Base-by-base conservation (phyloP, 2,113 vertebrate species). In the Bostrychus sinensis region DNA sequence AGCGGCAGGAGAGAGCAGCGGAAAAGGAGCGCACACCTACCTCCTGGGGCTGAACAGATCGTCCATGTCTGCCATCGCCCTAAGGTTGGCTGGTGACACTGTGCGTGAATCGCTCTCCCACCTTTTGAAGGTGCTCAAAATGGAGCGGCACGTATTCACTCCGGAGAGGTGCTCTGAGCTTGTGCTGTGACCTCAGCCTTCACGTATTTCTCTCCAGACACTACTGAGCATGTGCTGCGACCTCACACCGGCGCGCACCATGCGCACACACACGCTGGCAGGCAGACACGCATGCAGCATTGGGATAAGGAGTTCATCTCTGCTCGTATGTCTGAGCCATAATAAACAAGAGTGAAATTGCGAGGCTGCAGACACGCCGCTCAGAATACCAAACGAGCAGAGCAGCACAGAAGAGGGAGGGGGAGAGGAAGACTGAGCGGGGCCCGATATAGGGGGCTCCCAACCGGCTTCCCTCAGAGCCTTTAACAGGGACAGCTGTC, bases 161-260 rank as follows among this genome's bases (percentile, higher is more conserved):
- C 51, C 63, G 82, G 93, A 92, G 94, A 93, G 91, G 87, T 77
- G 56, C 83, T 75, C 94, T 91, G 95, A 96, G 95, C 95, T 93
- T 93, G 95, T 96, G 96, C 95, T 94, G 86, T 97, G 97, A 98
- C 97, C 97, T 97, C 94, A 95, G 95, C 93, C 92, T 88, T 90
- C 94, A 93, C 94, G 94, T 93, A 94, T 93, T 93, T 87, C 93
- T 92, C 88, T 89, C 83, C 82, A 88, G 92, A 79, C 92, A 66
- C 92, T 70, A 98, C 95, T 97, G 97, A 97, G 97, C 97, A 98
- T 98, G 97, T 96, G 97, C 97, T 89, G 92, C 96, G 96, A 98
- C 96, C 96, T 94, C 83, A 72, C 66, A 66, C 58, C 3, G 7
- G 19, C 59, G 7, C 82, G 67, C 82, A 58, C 89, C 66, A 78